Base-by-base conservation (phyloP, 92 coral and sea anemone species). In the Phenganax marumi region DNA sequence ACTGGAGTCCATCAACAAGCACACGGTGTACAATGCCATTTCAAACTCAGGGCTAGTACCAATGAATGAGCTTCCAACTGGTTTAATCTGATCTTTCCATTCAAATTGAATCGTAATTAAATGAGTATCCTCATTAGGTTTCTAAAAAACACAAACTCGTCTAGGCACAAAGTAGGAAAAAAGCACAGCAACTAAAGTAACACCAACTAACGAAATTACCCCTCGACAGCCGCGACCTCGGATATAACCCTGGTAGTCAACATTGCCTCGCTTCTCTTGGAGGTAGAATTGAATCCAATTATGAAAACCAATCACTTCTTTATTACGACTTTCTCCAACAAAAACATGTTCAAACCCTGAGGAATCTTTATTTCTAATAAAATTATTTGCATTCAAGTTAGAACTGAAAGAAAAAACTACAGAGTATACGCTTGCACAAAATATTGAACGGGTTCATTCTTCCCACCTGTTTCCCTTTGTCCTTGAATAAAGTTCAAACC, bases 21-120 rank as follows among this genome's bases (percentile, higher is more conserved):
- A 96, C 18, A 96, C 91, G 6, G 99, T 96, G 65, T 96, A 96
- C 70, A 96, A 72, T 0, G 97, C 99, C 51, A 96, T 47, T 77
- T 96, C 99, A 73, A 96, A 96, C 88, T 96, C 99, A 1, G 99
- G 99, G 75, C 99, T 96, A 17, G 99, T 96, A 57, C 99, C 99
- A 14, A 96, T 96, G 76, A 96, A 96, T 4, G 93, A 87, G 79
- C 99, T 96, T 10, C 99, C 99, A n/a, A 93, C 77, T 8, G 99
- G 97, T 58, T 96, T 96, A 53, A 88, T 90, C 0, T 92, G 93
- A 57, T 87, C 84, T 54, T 89, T 96, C 99, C 99, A 96, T 76
- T 87, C 86, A 22, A 96, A 96, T 80, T 96, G 94, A 64, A 96
- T 91, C 52, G 99, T 91, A 53, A 96, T 51, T 8, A 96, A 76